These are phyloP conservation scores for Gymnorhina tibicen DNA, from an alignment of 2,113 vertebrate genomes.

Conservation along the genomic window DNA sequence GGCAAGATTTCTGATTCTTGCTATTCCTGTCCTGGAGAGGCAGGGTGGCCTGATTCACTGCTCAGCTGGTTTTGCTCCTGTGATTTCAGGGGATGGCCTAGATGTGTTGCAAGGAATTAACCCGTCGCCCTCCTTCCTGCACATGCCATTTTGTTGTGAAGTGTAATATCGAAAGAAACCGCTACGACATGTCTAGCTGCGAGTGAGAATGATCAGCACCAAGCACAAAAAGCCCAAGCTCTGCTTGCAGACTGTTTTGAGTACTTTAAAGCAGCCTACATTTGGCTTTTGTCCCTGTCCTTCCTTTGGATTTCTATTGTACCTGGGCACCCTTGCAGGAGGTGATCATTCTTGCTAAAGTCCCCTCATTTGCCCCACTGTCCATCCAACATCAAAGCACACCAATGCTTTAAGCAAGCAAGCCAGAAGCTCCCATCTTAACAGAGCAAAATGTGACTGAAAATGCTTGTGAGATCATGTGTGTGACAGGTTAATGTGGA, in stretches of 20 bases:
- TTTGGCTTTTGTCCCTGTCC: background rate
- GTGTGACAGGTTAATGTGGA: background rate
- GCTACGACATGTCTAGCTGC: background rate
- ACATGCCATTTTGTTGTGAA: background rate
- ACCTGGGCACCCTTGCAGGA: background rate
- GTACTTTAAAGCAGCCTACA: background rate
- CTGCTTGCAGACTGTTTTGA: background rate
- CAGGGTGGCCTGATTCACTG: background rate
- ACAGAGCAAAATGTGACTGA: background rate
- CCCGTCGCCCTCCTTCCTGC: background rate
- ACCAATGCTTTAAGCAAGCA: background rate
- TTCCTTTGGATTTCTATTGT: background rate
- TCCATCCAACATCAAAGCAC: background rate
- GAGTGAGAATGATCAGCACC: background rate
- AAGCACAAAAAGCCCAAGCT: background rate
- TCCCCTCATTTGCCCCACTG: background rate
- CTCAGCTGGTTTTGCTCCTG: constrained; percentile 9
- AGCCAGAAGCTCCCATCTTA: background rate
- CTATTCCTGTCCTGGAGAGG: background rate
- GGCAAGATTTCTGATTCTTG: background rate
- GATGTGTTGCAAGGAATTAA: constrained; percentile 23
- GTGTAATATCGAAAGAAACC: background rate
- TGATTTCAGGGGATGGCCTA: constrained; percentile 26
- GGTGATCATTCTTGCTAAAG: background rate
- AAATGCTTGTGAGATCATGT: accelerated